These are phyloP conservation scores for Mellilla xanthometata DNA, from an alignment of 2,888 invertebrate species.

Conservation along the genomic window DNA sequence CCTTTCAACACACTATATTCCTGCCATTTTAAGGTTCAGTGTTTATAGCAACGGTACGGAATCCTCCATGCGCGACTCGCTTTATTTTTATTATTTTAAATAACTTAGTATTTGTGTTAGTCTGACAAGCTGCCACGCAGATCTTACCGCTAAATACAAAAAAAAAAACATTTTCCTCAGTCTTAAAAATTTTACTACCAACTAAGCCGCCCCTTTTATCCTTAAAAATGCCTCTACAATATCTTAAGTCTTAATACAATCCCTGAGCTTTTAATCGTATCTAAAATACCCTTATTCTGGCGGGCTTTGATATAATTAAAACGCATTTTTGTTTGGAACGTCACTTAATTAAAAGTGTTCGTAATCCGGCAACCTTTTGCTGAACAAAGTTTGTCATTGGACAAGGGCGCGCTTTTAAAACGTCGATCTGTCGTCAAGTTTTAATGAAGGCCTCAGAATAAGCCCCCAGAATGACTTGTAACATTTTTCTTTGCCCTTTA, in stretches of 20 bases:
- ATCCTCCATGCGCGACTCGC: too few species aligned
- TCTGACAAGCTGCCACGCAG: too few species aligned
- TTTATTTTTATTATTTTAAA: too few species aligned
- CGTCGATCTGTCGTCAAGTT: slow-evolving; percentile 46
- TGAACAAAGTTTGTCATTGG: slow-evolving; percentile 42
- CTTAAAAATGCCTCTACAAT: slow-evolving; percentile 14
- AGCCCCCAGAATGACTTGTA: slow-evolving; percentile 13
- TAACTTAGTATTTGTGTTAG: too few species aligned
- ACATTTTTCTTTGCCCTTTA: slow-evolving; percentile 2
- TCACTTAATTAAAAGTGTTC: slow-evolving; percentile 50
- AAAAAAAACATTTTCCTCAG: too few species aligned
- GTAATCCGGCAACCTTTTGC: slow-evolving; percentile 32
- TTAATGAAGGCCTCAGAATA: slow-evolving; percentile 40
- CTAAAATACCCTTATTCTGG: slow-evolving; percentile 45
- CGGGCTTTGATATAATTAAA: slow-evolving; percentile 52
- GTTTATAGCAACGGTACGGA: too few species aligned
- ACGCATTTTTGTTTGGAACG: slow-evolving; percentile 48
- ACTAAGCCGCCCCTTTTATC: too few species aligned
- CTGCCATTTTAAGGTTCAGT: too few species aligned
- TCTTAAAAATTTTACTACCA: too few species aligned
- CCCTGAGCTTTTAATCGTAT: slow-evolving; percentile 19
- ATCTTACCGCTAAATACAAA: too few species aligned
- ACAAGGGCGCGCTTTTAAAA: slow-evolving; percentile 35
- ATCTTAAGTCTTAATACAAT: not conserved
- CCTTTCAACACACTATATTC: too few species aligned